phyloP scores from a whole-genome alignment of 2,888 invertebrate species.

The Adelognathus sp. region DNA sequence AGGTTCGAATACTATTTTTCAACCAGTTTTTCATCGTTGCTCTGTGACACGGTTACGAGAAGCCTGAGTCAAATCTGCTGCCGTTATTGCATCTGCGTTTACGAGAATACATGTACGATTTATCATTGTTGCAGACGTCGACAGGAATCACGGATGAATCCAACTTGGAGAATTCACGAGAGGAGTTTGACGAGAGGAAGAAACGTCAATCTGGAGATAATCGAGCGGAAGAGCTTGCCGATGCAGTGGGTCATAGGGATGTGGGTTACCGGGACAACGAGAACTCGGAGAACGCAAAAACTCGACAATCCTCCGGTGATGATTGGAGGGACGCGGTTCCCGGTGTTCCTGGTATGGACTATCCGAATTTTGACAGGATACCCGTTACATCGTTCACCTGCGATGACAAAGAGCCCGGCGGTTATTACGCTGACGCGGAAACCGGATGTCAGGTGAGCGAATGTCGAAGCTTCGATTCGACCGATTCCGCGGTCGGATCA shows the following conservation, averaged over 20 bases:
- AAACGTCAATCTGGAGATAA: neutral
- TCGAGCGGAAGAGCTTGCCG: slow-evolving; percentile 26
- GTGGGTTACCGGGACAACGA: slow-evolving; percentile 43
- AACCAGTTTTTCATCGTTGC: slow-evolving; percentile 13
- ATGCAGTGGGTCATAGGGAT: slow-evolving; percentile 36
- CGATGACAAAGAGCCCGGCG: slow-evolving; percentile 78
- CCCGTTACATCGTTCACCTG: slow-evolving; percentile 81
- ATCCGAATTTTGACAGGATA: slow-evolving; percentile 79
- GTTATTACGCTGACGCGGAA: slow-evolving; percentile 82
- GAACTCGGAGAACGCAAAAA: slow-evolving; percentile 41
- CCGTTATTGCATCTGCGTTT: neutral
- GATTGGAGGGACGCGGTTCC: slow-evolving; percentile 77
- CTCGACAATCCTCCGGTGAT: slow-evolving; percentile 55
- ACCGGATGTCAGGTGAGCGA: slow-evolving; percentile 81
- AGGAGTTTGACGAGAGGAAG: slow-evolving; percentile 1
- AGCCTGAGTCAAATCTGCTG: neutral
- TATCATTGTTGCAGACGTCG: slow-evolving; percentile 24
- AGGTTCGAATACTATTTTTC: neutral
- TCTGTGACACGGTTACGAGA: slow-evolving; percentile 8
- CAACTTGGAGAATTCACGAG: neutral
- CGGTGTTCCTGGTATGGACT: slow-evolving; percentile 81
- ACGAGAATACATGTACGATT: neutral
- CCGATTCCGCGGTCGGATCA: neutral
- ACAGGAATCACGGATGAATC: neutral
- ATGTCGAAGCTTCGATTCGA: neutral